Evolutionary conservation across 2,113 vertebrate species (phyloP).

Genomic region (Mustelus asterias): DNA sequence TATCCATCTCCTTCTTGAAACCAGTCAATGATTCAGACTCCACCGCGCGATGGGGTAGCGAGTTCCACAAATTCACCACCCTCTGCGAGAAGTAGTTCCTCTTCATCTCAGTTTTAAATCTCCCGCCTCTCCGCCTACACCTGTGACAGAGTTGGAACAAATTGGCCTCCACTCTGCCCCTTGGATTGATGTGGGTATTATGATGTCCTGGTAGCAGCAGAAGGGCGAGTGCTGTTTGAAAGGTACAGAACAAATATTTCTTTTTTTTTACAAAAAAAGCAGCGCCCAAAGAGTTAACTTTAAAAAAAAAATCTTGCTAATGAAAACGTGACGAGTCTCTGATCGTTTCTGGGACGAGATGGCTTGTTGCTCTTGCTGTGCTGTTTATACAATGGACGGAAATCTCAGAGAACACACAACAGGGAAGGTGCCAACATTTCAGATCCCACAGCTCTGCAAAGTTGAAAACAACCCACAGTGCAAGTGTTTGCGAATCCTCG

Average conservation of each 20-base stretch:
- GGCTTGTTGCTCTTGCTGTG: neutral
- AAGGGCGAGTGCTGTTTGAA: neutral
- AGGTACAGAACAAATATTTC: neutral
- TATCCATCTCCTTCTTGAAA: no score
- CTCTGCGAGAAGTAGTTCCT: no score
- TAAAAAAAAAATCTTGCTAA: neutral
- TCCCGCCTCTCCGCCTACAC: no score
- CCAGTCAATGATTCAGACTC: no score
- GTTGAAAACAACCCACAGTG: neutral
- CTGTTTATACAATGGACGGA: neutral
- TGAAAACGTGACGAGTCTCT: neutral
- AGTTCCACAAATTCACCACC: no score
- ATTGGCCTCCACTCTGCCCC: no score
- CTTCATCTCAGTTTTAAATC: no score
- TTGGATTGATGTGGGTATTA: neutral
- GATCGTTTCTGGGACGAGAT: neutral
- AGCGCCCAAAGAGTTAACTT: neutral
- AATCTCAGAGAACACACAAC: slow-evolving; percentile 14
- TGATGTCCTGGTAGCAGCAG: neutral
- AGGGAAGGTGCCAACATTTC: neutral
- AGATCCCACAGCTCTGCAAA: neutral
- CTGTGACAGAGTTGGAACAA: no score
- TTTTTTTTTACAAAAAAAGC: neutral
- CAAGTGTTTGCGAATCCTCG: neutral
- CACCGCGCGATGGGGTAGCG: no score